Evolutionary conservation across 2,113 vertebrate species (phyloP), one percentile per base, ranked within the genome.

Genomic region (Acrocephalus arundinaceus): DNA sequence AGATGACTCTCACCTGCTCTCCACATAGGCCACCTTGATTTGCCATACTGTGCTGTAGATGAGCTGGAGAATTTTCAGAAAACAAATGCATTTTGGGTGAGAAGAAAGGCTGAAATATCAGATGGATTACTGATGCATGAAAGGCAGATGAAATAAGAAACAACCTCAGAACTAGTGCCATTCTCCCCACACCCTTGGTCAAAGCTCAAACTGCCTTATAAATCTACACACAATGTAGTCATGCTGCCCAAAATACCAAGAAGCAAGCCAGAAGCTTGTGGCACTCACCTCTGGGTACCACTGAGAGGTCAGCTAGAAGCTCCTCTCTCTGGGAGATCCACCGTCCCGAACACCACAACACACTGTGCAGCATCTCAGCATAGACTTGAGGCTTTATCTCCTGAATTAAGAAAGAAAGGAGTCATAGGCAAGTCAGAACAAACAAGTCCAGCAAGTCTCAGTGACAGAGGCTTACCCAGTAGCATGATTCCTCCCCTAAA

Each of bases 401-500:
- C 79, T 2, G 30, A 96, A 94, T 97, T 96, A 96, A 93, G 95
- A 96, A 96, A 97, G 90, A 93, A 95, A 95, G 86, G 95, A 97
- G 96, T 94, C 96, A 96, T 91, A 89, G 95, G 93, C 94, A 91
- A 95, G 95, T 95, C 96, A 96, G 95, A 97, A 95, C 96, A 96
- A 97, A 97, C 97, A 71, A 97, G 97, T 97, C 96, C 90, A 92
- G 93, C 97, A 71, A 96, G 97, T 97, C 95, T 85, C 49, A 93
- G 95, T 96, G 97, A 96, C 97, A 97, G 94, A 96, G 85, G 92
- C 93, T 96, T 97, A 96, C 75, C 97, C 57, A 83, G 84, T 87
- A 91, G 95, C 35, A 95, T 94, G 93, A 94, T 97, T 97, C 96
- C 96, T 97, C 96, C 87, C 90, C 93, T 96, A 97, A 96, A 97